These are phyloP conservation scores for Falco peregrinus DNA, from an alignment of 2,797 vertebrate genomes.

Conservation along the genomic window DNA sequence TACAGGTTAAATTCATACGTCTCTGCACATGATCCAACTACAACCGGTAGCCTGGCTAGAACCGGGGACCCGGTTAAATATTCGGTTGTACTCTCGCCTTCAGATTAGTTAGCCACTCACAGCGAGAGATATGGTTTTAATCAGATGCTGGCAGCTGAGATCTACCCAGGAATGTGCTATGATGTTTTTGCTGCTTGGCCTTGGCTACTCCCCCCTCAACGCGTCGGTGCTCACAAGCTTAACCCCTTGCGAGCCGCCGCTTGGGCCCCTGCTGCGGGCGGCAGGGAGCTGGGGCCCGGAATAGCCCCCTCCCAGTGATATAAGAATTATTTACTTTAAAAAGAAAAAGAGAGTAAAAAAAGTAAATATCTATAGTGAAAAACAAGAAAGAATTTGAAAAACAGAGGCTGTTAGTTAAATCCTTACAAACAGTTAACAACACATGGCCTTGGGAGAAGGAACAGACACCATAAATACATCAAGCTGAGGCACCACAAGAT, in stretches of 20 bases:
- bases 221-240: conserved; percentile 71
- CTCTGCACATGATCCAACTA: not conserved
- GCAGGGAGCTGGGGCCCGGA: not conserved
- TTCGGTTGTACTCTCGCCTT: conserved; percentile 51
- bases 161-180: conserved; percentile 80
- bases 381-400: too few species aligned
- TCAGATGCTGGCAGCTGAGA: conserved; percentile 84
- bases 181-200: conserved; percentile 79
- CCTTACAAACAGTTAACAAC: too few species aligned
- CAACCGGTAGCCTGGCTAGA: not conserved
- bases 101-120: conserved; percentile 74
- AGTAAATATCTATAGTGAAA: too few species aligned
- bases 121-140: conserved; percentile 79
- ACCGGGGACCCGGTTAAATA: conserved; percentile 67
- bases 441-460: too few species aligned
- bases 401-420: too few species aligned
- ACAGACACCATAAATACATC: too few species aligned
- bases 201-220: conserved; percentile 81
- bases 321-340: too few species aligned
- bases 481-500: too few species aligned
- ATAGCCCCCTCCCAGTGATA: not conserved
- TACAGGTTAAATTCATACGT: not conserved
- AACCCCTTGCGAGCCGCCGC: conserved; percentile 66
- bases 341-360: too few species aligned
- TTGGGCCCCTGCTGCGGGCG: rapidly evolving